Evolutionary conservation across 2,888 invertebrate species (phyloP), one percentile per base, ranked within the genome.

Genomic region (Abrostola triplasia): DNA sequence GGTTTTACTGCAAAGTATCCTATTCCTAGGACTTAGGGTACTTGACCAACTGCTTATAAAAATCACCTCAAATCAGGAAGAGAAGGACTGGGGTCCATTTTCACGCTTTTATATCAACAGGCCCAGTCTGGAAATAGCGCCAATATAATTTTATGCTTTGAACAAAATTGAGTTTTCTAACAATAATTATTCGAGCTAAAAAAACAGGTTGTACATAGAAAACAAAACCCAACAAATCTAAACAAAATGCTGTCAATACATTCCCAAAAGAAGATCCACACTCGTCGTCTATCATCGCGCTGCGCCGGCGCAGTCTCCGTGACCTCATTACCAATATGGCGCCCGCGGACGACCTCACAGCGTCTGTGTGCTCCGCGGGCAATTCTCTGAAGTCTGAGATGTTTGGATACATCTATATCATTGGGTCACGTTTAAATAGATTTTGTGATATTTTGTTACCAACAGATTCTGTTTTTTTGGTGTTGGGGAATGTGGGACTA

Each of bases 291-390:
- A 36, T 72, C 69, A 77, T 66, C 67, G 67, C 9, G 42, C 50
- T 81, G 89, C 89, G 89, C 87, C 63, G 75, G 87, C 89, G 89
- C 90, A 86, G 80, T 83, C 81, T 85, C 90, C 91, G 84, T 92
- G 92, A 92, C 92, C 92, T 83, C 86, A 84, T 88, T 90, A 80
- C 72, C 36, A 85, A 87, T 85, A 88, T 88, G 90, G 89, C 88
- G 89, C 82, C 83, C 80, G 84, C 80, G 49, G 77, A 70, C 87
- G 90, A 88, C 89, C 90, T 90, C 88, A 82, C 75, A 60, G 59
- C 79, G 79, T 72, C 70, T 77, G 74, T 64, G 79, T 84, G 82
- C 82, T 81, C 80, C 70, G 76, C 79, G 72, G 76, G 77, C 72
- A 80, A 79, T 80, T 81, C 82, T 81, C 77, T 24, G 24, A 24